A percentile compares a stretch with the other conserved stretches of the same genome.
Evolutionary conservation across 2,113 vertebrate species (phyloP).

Genomic region (Acrocephalus arundinaceus): DNA sequence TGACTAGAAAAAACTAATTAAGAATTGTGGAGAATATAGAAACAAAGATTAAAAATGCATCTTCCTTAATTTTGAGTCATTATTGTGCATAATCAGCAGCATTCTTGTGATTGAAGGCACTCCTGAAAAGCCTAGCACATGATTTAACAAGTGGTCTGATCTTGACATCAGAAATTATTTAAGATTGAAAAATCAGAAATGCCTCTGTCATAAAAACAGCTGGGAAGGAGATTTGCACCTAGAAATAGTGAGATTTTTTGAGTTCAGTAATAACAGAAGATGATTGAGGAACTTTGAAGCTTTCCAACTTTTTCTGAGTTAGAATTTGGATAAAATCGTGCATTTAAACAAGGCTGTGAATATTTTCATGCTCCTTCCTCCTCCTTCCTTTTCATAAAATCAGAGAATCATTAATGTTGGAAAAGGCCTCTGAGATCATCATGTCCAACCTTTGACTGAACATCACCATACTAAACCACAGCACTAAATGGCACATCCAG

Average conservation of each 20-base stretch:
- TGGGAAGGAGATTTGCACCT: not conserved
- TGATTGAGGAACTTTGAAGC: not conserved
- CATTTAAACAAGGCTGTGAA: not conserved
- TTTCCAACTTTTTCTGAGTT: not conserved
- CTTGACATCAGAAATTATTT: conserved; percentile 3
- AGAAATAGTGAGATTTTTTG: not conserved
- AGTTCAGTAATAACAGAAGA: not conserved
- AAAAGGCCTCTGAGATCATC: not conserved
- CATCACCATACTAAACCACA: not conserved
- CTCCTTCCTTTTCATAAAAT: not conserved
- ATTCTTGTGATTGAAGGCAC: conserved; percentile 38
- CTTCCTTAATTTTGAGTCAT: conserved; percentile 43
- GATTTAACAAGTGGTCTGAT: conserved; percentile 32
- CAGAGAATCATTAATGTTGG: not conserved
- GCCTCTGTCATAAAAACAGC: not conserved
- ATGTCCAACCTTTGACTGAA: not conserved
- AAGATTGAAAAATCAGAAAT: not conserved
- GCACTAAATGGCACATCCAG: not conserved
- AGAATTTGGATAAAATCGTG: not conserved
- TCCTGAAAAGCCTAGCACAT: conserved; percentile 36
- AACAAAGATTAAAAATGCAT: conserved; percentile 53
- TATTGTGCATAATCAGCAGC: conserved; percentile 42
- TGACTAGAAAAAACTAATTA: conserved; percentile 65
- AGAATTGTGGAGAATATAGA: not conserved
- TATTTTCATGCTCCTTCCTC: not conserved